phyloP scores from a whole-genome alignment of 2,888 invertebrate species.

The Andrena hattorfiana region DNA sequence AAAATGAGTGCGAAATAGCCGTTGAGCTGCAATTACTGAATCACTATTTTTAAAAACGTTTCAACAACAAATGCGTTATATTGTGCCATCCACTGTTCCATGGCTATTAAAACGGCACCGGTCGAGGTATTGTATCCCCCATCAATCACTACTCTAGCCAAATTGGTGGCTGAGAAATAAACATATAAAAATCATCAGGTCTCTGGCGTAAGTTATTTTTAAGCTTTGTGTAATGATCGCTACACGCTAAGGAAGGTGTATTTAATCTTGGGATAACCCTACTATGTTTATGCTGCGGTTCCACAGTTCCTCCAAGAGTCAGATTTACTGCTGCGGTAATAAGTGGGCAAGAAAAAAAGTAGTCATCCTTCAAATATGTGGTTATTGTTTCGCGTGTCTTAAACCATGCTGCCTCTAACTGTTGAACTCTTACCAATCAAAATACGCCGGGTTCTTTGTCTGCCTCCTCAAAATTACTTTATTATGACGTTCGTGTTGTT shows the following conservation, averaged over 20 bases:
- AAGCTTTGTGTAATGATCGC: conserved; percentile 41
- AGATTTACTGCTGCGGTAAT: conserved; percentile 58
- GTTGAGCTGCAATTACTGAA: too few relatives aligned
- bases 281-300: conserved; percentile 58
- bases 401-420: conserved; percentile 53
- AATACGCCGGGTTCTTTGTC: conserved; percentile 15
- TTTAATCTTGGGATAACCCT: conserved; percentile 51
- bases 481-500: not conserved
- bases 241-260: conserved; percentile 10
- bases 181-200: not conserved
- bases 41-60: too few relatives aligned
- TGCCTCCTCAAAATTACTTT: not conserved
- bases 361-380: conserved; percentile 75
- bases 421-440: conserved; percentile 26
- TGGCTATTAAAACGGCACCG: too few relatives aligned
- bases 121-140: too few relatives aligned
- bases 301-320: conserved; percentile 42
- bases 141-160: too few relatives aligned
- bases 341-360: conserved; percentile 63
- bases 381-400: conserved; percentile 69
- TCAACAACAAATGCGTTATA: too few relatives aligned
- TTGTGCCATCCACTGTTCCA: too few relatives aligned
- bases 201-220: conserved; percentile 29
- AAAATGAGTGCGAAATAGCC: too few relatives aligned
- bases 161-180: too few relatives aligned